Base-by-base conservation (phyloP, 2,888 invertebrate genomes). In the Meganola albula region DNA sequence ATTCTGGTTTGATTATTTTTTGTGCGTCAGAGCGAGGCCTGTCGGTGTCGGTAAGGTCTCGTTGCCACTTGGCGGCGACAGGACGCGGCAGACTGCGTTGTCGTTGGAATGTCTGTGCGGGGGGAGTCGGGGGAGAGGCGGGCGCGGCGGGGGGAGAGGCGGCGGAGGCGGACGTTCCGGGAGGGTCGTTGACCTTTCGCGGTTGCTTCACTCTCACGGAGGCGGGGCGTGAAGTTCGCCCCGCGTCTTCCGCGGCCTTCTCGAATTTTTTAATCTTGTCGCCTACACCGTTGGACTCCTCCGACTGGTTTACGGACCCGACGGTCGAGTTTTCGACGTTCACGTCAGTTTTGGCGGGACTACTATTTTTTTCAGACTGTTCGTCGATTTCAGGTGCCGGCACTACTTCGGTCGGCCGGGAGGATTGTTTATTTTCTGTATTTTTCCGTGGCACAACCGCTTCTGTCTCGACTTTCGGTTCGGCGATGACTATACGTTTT, bases 261-360 rank as follows among this genome's bases (percentile, higher is more conserved):
- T 85, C 84, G 23, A 85, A 85, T 40, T 78, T 84, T 41, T 82
- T 80, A 18, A 85, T 85, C 46, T 85, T 85, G 40, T 85, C 83
- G 4, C 85, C 83, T n/a, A 85, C 85, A 0, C 85, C 83, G 41
- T 79, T 80, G 0, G 73, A 67, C 37, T 84, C 84, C 8, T 76
- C 79, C 2, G 14, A 24, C 6, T 27, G 22, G 20, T 39, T 27
- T 7, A 12, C 14, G 27, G 25, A 12, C 4, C 20, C 16, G 16
- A 16, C 16, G 4, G 16, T 5, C 4, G 16, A 16, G 16, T 20
- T 20, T 49, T 48, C 4, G 30, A 14, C 9, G 46, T 46, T 4
- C 37, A 40, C 7, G 36, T 25, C 13, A 11, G 41, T 9, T n/a
- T n/a, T n/a, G n/a, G n/a, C n/a, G n/a, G n/a, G n/a, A n/a, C n/a